phyloP scores from a whole-genome alignment of 2,797 vertebrate species.

The Pangasius mekongensis region DNA sequence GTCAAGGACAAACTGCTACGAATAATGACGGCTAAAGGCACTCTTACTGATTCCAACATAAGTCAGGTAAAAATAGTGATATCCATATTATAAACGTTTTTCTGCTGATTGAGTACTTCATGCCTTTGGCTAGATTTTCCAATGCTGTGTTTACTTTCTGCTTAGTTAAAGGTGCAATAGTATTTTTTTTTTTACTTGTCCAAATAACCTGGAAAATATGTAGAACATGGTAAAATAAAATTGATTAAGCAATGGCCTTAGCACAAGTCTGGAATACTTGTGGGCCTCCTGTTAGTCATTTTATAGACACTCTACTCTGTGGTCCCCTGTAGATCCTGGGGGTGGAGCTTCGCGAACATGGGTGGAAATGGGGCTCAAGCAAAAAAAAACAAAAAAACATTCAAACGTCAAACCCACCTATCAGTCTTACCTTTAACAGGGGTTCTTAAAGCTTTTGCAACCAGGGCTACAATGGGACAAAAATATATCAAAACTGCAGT shows the following conservation, averaged over 20 bases:
- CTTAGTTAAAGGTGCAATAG: background rate
- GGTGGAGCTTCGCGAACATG: background rate
- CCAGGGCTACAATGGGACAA: too few species aligned
- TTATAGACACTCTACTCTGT: background rate
- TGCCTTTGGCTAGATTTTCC: background rate
- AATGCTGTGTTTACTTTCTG: background rate
- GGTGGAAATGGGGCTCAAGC: background rate
- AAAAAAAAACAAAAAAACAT: too few species aligned
- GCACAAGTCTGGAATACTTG: background rate
- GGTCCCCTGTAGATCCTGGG: background rate
- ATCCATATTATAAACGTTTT: background rate
- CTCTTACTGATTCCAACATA: slow-evolving; percentile 83
- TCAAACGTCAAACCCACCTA: too few species aligned
- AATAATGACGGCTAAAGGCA: slow-evolving; percentile 78
- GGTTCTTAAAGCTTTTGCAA: too few species aligned
- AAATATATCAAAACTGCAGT: too few species aligned
- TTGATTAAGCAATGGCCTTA: background rate
- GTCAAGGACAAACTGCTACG: slow-evolving; percentile 84
- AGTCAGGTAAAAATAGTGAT: slow-evolving; percentile 73
- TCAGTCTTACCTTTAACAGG: too few species aligned
- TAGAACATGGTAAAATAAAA: background rate
- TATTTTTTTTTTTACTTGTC: background rate
- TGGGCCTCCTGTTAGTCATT: too few species aligned
- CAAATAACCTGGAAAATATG: background rate
- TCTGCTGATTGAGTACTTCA: background rate